Percentiles rank a stretch among this genome's conserved stretches.
Conservation (phyloP, 2,113 vertebrate genomes). For the Narcine bancroftii region DNA sequence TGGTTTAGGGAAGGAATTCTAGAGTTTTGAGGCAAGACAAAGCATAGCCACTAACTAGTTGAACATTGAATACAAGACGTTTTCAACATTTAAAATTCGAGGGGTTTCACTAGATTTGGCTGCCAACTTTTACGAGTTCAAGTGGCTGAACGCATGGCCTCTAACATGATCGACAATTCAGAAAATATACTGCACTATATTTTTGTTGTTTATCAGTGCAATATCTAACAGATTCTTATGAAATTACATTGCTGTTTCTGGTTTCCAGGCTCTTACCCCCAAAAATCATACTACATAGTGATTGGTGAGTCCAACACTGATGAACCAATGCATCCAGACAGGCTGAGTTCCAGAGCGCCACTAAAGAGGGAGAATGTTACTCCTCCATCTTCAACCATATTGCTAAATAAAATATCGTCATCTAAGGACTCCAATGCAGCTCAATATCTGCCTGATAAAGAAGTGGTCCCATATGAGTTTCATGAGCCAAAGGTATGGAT, state of each 20-base stretch:
- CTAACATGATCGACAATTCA: neutral
- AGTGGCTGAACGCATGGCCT: neutral
- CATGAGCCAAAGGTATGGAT: neutral
- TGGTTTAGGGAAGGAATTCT: neutral
- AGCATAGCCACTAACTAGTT: neutral
- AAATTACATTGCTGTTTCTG: neutral
- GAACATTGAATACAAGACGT: neutral
- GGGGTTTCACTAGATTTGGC: too few species aligned
- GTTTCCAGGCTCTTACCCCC: slow-evolving; percentile 22
- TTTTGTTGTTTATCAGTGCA: neutral
- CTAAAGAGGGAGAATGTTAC: slow-evolving; percentile 37
- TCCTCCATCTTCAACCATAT: slow-evolving; percentile 44
- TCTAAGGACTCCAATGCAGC: slow-evolving; percentile 29
- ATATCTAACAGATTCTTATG: neutral
- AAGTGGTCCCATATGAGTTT: neutral
- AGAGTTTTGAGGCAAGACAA: neutral
- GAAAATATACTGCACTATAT: neutral
- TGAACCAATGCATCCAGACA: neutral
- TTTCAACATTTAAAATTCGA: neutral
- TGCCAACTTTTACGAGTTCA: neutral
- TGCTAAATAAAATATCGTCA: slow-evolving; percentile 42
- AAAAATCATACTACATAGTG: neutral
- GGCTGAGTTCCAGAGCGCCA: neutral
- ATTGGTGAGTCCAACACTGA: neutral
- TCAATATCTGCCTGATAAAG: neutral